Base-by-base conservation (phyloP, 2,113 vertebrate species). In the Grammomys dolichurus region DNA sequence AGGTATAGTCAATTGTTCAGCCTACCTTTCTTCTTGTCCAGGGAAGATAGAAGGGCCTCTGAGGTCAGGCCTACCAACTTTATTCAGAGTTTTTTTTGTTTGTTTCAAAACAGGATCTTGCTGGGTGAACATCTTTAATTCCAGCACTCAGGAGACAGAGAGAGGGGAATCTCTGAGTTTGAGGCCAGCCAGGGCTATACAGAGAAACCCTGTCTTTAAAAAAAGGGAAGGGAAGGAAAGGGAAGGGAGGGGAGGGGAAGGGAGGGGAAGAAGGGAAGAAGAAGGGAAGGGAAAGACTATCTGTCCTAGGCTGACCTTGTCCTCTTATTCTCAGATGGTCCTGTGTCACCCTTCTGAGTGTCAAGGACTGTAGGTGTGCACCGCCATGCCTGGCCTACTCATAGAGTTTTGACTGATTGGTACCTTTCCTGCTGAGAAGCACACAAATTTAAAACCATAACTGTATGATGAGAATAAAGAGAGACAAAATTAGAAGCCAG, bases 401-500 rank as follows among this genome's bases (percentile, higher is more conserved):
- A 33, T 14, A 11, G 72, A 58, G 89, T 89, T 24, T 63, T 72
- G 46, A 80, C 8, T 20, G 8, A 76, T 16, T 46, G 67, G 67
- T 80, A 89, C 36, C 24, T 90, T 80, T 54, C 65, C 85, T 56
- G 82, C 70, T n/a, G 43, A 92, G 90, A 69, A 95, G 40, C 40
- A 80, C 33, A 76, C n/a, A 94, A 31, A 56, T 73, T 87, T 90
- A 85, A 90, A 87, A 81, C 48, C 51, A 3, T 87, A 75, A 60
- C 28, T 89, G 40, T 60, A 24, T 51, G 46, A 58, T 65, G 65
- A 91, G 46, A 82, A 54, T 65, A 81, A 91, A 91, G 70, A 20
- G 26, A 26, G 60, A 72, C 63, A 67, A 88, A 89, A 73, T 31
- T 7, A 1, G 82, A 70, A 81, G 48, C 70, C 43, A 24, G n/a